A percentile compares a stretch with the other conserved stretches of the same genome.
These are phyloP conservation scores for Bostrychus sinensis DNA, from an alignment of 2,113 vertebrate species.

Conservation along the genomic window DNA sequence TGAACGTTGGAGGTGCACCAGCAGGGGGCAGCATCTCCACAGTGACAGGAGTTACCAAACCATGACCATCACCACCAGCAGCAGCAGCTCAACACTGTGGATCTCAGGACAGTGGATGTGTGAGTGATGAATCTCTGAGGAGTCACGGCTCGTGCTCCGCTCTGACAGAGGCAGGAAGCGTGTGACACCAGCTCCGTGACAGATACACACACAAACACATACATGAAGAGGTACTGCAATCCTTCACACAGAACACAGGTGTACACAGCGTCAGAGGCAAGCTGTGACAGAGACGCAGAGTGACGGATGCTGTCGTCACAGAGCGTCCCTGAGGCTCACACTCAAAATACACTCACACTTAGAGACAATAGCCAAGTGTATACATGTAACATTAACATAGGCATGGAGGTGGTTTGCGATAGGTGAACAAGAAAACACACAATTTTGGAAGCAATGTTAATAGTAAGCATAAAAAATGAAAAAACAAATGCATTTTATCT, in stretches of 20 bases:
- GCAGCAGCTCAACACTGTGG: no score
- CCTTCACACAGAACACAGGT: conserved; percentile 4
- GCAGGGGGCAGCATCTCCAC: conserved; percentile 43
- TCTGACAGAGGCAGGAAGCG: conserved; percentile 65
- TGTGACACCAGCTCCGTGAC: conserved; percentile 59
- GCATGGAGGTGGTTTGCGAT: neutral
- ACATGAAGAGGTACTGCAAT: conserved; percentile 23
- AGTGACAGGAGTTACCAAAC: conserved; percentile 13
- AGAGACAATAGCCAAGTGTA: conserved; percentile 16
- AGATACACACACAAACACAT: conserved; percentile 34
- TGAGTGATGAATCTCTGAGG: conserved; percentile 41
- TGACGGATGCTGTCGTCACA: conserved; percentile 51
- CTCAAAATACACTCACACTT: conserved; percentile 29
- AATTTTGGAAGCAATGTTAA: no score
- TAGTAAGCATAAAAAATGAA: no score
- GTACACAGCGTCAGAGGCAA: conserved; percentile 26
- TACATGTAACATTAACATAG: neutral
- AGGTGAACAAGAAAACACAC: no score
- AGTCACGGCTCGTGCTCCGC: conserved; percentile 47
- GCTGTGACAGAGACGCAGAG: conserved; percentile 48
- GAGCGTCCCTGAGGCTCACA: conserved; percentile 43
- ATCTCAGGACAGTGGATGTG: conserved; percentile 14
- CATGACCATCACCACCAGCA: conserved; percentile 2
- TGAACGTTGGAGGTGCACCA: conserved; percentile 9
- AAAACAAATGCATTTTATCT: no score